Conservation (phyloP, 1,140 invertebrate genomes). For the Halesus radiatus region DNA sequence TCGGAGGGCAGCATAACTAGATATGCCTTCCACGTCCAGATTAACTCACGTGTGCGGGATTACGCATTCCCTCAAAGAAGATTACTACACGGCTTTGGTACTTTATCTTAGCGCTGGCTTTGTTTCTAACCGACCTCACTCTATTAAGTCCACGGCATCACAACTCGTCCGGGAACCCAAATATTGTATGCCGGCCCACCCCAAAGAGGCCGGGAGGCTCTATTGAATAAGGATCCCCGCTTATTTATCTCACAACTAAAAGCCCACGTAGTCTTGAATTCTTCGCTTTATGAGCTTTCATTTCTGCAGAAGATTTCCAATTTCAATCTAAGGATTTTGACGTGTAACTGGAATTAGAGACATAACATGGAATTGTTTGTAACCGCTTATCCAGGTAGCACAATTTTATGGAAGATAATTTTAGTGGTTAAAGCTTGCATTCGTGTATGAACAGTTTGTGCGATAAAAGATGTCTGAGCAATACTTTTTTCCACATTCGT, state of each 20-base stretch:
- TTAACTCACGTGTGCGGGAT: conserved; percentile 57
- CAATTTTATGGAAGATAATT: no score
- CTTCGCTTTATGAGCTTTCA: no score
- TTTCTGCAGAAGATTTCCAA: no score
- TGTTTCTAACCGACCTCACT: conserved; percentile 37
- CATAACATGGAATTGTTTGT: no score
- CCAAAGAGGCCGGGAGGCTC: neutral
- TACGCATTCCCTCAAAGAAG: conserved; percentile 57
- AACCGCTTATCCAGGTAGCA: no score
- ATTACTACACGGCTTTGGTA: conserved; percentile 54
- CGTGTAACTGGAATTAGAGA: no score
- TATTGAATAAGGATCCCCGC: neutral
- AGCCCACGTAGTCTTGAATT: neutral
- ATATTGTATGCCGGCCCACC: neutral
- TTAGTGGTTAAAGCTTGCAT: no score
- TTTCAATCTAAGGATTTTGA: no score
- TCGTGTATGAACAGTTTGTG: no score
- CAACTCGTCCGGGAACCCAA: conserved; percentile 10
- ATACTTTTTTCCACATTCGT: no score
- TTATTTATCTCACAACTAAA: conserved; percentile 16
- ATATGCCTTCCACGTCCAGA: conserved; percentile 52
- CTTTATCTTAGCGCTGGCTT: conserved; percentile 53
- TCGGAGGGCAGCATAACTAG: neutral
- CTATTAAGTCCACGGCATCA: conserved; percentile 3
- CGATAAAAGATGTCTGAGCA: no score